Evolutionary conservation across 2,888 invertebrate genomes (phyloP).

Genomic region (Automeris io): DNA sequence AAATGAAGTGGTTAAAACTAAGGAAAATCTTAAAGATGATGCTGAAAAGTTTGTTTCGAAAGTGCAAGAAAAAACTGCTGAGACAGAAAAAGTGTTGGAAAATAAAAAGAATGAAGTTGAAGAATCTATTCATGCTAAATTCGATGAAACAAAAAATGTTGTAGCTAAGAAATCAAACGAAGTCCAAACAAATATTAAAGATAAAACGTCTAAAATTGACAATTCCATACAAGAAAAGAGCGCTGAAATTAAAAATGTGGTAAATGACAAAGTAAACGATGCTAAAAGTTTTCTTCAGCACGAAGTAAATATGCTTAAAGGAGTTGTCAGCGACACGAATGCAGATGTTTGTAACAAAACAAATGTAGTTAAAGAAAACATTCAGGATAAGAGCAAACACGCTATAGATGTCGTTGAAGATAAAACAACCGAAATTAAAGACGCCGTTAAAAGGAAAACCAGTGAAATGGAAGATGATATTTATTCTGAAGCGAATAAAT

Average conservation of each 20-base stretch:
- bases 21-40: conserved; percentile 36
- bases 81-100: conserved; percentile 30
- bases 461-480: conserved; percentile 28
- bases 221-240: conserved; percentile 21
- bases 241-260: conserved; percentile 15
- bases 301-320: conserved; percentile 29
- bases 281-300: conserved; percentile 26
- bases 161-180: conserved; percentile 26
- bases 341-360: conserved; percentile 20
- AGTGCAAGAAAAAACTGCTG: conserved; percentile 32
- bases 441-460: conserved; percentile 30
- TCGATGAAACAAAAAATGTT: conserved; percentile 27
- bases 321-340: conserved; percentile 17
- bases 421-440: conserved; percentile 27
- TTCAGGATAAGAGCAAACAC: conserved; percentile 26
- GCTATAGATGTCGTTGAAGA: conserved; percentile 22
- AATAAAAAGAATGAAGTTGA: conserved; percentile 33
- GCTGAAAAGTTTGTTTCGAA: conserved; percentile 29
- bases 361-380: conserved; percentile 19
- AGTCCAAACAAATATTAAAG: conserved; percentile 31
- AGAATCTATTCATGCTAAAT: conserved; percentile 31
- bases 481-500: conserved; percentile 29
- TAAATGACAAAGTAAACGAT: conserved; percentile 22
- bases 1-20: conserved; percentile 37
- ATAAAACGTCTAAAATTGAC: conserved; percentile 33